phyloP scores from a whole-genome alignment of 2,797 vertebrate genomes.

The Nannoperca australis region DNA sequence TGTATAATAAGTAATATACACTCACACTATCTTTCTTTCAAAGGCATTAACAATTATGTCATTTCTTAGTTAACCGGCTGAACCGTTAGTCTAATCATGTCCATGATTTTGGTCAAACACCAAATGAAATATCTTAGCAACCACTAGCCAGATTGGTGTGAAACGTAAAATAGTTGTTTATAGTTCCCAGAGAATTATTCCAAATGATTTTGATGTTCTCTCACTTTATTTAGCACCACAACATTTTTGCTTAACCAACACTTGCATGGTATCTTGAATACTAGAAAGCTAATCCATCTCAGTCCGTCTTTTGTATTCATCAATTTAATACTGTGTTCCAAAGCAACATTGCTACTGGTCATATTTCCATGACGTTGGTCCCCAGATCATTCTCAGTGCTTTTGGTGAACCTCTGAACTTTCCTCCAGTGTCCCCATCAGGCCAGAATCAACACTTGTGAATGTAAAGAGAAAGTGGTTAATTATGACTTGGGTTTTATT shows the following conservation, averaged over 20 bases:
- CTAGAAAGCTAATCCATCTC: no score
- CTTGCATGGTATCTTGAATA: no score
- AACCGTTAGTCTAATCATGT: not conserved
- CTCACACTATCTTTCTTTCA: not conserved
- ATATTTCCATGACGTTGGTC: not conserved
- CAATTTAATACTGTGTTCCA: not conserved
- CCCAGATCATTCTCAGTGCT: not conserved
- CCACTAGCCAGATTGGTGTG: not conserved
- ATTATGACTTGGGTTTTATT: not conserved
- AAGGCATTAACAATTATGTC: not conserved
- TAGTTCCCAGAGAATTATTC: not conserved
- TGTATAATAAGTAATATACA: not conserved
- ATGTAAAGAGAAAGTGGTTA: not conserved
- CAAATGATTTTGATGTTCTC: not conserved
- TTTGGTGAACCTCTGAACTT: not conserved
- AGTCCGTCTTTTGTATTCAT: not conserved
- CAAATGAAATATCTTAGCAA: not conserved
- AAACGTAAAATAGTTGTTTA: not conserved
- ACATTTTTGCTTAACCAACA: no score
- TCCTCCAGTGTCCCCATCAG: not conserved
- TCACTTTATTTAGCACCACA: not conserved
- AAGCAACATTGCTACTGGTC: no score
- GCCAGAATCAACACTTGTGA: not conserved
- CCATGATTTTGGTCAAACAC: not conserved
- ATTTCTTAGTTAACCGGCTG: not conserved